A percentile compares a stretch with the other conserved stretches of the same genome.
Conservation (phyloP, 1,140 invertebrate genomes). For the Venturia canescens region DNA sequence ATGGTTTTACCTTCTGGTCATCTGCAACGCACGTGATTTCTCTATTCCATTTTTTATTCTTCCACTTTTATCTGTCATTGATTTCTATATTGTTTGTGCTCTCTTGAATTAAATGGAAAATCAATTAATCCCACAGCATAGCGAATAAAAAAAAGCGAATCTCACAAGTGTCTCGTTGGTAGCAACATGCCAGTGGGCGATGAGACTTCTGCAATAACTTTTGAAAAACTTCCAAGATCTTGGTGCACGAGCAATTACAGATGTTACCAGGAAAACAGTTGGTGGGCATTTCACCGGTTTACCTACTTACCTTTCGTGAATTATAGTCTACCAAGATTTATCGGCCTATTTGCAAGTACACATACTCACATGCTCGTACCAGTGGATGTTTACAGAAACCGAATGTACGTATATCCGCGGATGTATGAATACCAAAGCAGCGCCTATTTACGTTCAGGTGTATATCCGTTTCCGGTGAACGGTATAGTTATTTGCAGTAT, state of each 20-base stretch:
- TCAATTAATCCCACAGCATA: conserved; percentile 48
- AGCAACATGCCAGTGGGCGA: neutral
- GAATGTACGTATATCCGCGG: neutral
- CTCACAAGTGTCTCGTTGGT: neutral
- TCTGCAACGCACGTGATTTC: conserved; percentile 5
- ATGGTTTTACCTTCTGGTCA: conserved; percentile 67
- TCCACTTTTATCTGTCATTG: conserved; percentile 22
- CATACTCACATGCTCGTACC: neutral
- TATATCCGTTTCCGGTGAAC: conserved; percentile 37
- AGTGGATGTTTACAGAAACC: neutral
- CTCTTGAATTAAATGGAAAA: conserved; percentile 63
- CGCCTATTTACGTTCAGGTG: conserved; percentile 27
- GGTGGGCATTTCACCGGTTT: conserved; percentile 39
- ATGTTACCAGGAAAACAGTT: neutral
- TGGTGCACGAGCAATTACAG: conserved; percentile 10
- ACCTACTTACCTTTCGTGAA: conserved; percentile 31
- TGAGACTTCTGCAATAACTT: neutral
- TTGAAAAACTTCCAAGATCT: conserved; percentile 7
- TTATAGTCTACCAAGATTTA: conserved; percentile 24
- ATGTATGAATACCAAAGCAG: conserved; percentile 29
- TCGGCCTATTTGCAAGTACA: conserved; percentile 37
- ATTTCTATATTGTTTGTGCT: no score
- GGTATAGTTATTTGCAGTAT: conserved; percentile 16
- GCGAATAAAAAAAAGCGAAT: neutral
- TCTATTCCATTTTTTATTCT: conserved; percentile 1